A percentile compares a stretch with the other conserved stretches of the same genome.
phyloP scores from a whole-genome alignment of 2,113 vertebrate genomes.

The Trichomycterus rosablanca region DNA sequence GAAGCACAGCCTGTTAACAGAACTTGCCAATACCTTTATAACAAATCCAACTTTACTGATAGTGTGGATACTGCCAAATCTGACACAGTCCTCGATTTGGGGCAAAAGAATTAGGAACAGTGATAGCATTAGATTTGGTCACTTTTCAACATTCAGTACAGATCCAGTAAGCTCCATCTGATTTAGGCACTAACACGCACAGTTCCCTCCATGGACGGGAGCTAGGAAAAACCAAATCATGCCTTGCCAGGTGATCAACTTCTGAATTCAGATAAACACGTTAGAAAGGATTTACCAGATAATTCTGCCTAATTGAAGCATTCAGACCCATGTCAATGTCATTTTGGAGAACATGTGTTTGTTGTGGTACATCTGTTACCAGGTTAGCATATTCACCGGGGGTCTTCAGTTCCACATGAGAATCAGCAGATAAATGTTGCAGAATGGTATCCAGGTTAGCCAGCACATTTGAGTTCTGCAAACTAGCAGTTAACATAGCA shows the following conservation, averaged over 20 bases:
- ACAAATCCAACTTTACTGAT: too few species aligned
- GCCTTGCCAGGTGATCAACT: not conserved
- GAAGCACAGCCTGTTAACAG: too few species aligned
- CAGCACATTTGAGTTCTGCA: too few species aligned
- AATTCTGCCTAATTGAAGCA: not conserved
- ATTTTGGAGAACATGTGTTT: not conserved
- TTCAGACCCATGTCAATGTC: not conserved
- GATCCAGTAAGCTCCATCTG: not conserved
- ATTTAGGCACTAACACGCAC: not conserved
- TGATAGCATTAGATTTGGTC: not conserved
- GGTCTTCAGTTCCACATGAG: too few species aligned
- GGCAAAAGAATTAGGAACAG: not conserved
- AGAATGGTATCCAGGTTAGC: too few species aligned
- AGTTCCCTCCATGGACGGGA: not conserved
- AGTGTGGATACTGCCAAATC: too few species aligned
- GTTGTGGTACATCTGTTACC: conserved; percentile 49
- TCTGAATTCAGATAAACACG: not conserved
- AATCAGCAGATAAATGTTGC: not conserved
- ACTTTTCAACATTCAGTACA: conserved; percentile 6
- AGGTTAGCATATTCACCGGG: conserved; percentile 29
- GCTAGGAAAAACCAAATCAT: not conserved
- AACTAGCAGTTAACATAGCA: too few species aligned
- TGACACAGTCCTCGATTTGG: too few species aligned
- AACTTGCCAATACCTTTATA: too few species aligned
- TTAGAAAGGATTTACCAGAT: not conserved